A percentile compares a stretch with the other conserved stretches of the same genome.
Conservation (phyloP, 2,888 invertebrate species). For the Hybos culiciformis region DNA sequence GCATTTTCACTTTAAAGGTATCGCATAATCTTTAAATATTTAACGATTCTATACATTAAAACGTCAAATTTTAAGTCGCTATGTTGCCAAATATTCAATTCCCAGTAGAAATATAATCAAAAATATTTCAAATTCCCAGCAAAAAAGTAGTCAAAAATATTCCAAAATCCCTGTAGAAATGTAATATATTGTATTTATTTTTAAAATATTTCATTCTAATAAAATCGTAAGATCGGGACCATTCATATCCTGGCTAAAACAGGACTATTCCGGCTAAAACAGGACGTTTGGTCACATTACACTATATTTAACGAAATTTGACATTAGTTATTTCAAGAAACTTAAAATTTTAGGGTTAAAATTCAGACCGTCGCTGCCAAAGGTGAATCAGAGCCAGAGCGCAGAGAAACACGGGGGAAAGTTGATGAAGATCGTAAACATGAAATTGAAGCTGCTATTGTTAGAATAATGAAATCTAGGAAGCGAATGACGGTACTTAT, state of each 20-base stretch:
- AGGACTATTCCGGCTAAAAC: not conserved
- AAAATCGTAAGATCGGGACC: not conserved
- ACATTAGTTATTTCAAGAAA: not conserved
- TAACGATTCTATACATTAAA: too few species aligned
- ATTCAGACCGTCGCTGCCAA: constrained; percentile 90
- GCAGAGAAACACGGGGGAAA: constrained; percentile 93
- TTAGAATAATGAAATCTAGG: constrained; percentile 92
- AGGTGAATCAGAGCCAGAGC: constrained; percentile 97
- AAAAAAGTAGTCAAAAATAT: not conserved
- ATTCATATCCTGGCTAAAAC: not conserved
- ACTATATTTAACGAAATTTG: not conserved
- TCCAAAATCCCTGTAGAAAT: too few species aligned
- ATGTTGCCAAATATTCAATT: not conserved
- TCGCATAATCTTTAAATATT: not conserved
- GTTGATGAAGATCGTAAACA: constrained; percentile 98
- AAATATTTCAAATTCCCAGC: not conserved
- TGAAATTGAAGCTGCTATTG: constrained; percentile 98
- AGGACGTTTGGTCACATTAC: not conserved
- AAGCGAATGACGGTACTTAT: constrained; percentile 81
- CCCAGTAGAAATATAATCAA: too few species aligned
- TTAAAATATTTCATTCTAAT: too few species aligned
- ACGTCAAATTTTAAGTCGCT: too few species aligned
- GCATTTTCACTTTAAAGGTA: constrained; percentile 14
- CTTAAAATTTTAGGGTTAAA: constrained; percentile 52
- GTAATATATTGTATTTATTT: too few species aligned